Evolutionary conservation across 1,140 invertebrate species (phyloP).

Genomic region (Orius laevigatus): DNA sequence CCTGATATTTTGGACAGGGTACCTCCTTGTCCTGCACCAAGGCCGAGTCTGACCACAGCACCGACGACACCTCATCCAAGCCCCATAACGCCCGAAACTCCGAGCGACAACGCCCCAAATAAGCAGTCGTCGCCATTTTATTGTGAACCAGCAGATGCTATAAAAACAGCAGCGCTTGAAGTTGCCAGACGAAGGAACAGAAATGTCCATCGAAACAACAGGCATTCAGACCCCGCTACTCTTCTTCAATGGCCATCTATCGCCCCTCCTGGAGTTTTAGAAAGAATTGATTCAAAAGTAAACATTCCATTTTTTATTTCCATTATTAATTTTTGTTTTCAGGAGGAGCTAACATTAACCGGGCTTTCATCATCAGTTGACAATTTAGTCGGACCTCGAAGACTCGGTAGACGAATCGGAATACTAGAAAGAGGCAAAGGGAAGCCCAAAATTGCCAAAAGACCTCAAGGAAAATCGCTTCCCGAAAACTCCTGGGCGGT

Average conservation of each 20-base stretch:
- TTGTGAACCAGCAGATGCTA: constrained; percentile 76
- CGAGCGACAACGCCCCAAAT: constrained; percentile 11
- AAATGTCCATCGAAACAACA: constrained; percentile 28
- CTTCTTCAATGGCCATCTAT: constrained; percentile 32
- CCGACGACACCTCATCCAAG: constrained; percentile 13
- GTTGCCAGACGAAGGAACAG: constrained; percentile 13
- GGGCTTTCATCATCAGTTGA: constrained; percentile 49
- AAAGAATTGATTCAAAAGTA: constrained; percentile 39
- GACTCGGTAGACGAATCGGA: constrained; percentile 11
- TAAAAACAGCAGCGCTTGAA: constrained; percentile 33
- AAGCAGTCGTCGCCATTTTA: constrained; percentile 71
- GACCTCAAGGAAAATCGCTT: constrained; percentile 18
- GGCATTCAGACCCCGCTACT: constrained; percentile 46
- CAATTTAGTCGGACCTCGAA: constrained; percentile 31
- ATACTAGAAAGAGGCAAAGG: constrained; percentile 11
- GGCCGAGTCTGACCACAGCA: constrained; percentile 26
- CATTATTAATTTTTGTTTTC: constrained; percentile 12
- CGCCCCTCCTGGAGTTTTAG: constrained; percentile 27
- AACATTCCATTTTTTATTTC: constrained; percentile 6
- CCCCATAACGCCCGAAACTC: constrained; percentile 14
- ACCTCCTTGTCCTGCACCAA: constrained; percentile 11
- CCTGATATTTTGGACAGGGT: constrained; percentile 18
- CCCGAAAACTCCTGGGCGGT: constrained; percentile 59
- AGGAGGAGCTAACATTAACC: constrained; percentile 19
- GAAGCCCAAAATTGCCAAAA: constrained; percentile 33